Evolutionary conservation across 2,797 vertebrate species (phyloP), one percentile per base, ranked within the genome.

Genomic region (Artibeus lituratus): DNA sequence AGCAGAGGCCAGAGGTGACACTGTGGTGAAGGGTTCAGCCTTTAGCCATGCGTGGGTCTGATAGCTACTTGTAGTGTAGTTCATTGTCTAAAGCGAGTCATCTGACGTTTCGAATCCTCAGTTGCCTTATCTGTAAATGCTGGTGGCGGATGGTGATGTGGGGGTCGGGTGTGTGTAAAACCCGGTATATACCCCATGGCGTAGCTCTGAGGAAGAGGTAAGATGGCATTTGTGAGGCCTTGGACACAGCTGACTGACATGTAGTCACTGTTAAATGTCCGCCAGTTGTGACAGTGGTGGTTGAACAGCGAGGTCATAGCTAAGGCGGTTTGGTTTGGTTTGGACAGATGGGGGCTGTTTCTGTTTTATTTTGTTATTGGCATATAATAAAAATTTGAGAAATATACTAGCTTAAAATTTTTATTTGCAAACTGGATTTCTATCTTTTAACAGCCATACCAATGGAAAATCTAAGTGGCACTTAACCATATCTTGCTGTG

Each of bases 371-470:
- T 93, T 88, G 24, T 62, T 92, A 55, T 81, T 90, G 29, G 2
- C 72, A 55, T 29, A 26, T 69, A 85, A 49, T 77, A 72, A 65
- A 70, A 93, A 70, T 84, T 91, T 70, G 49, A 62, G 49, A 87
- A 93, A 55, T 42, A 49, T 3, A 22, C 51, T 83, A 19, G 42
- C 77, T 95, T 95, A 29, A 62, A 85, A 44, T 14, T 94, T 67
- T 67, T 76, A 55, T 88, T 82, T 92, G 37, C 88, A 97, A 88
- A 92, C 21, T 39, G 26, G 26, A 83, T 92, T 53, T 87, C 69
- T 51, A 14, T 81, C 7, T 84, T 89, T 91, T 86, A 86, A 32
- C 82, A n/a, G n/a, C 49, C 53, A 1, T 44, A 37, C 49, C 10
- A 95, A n/a, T 47, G 7, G 24, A 74, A 90, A 81, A 82, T 69